Percentiles rank a stretch among this genome's conserved stretches.
These are phyloP conservation scores for Seira sanloemensis DNA, from an alignment of 2,888 invertebrate genomes.

Conservation along the genomic window DNA sequence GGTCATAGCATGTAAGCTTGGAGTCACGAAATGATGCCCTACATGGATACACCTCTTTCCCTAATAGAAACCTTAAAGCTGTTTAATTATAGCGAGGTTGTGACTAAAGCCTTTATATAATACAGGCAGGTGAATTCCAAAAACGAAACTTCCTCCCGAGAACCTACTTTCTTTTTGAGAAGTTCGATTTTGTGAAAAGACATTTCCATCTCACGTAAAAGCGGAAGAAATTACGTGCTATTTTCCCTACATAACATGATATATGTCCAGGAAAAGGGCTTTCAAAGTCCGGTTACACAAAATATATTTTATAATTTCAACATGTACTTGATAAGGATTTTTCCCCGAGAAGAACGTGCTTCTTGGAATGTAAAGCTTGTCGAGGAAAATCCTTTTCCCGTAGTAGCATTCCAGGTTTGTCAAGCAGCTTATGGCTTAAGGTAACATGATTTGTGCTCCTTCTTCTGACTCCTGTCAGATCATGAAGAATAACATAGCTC, in stretches of 20 bases:
- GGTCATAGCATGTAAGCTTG: no score
- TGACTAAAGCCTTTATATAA: neutral
- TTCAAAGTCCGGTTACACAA: neutral
- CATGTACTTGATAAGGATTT: conserved; percentile 3
- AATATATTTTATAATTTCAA: conserved; percentile 4
- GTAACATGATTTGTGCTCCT: conserved; percentile 65
- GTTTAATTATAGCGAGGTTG: neutral
- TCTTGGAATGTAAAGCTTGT: neutral
- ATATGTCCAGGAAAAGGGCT: conserved; percentile 37
- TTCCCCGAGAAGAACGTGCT: neutral
- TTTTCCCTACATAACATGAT: conserved; percentile 22
- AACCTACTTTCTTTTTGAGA: neutral
- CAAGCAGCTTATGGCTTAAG: conserved; percentile 60
- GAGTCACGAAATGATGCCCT: no score
- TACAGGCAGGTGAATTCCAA: neutral
- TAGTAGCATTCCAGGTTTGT: conserved; percentile 21
- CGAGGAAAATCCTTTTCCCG: neutral
- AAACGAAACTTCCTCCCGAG: neutral
- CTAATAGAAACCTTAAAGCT: neutral
- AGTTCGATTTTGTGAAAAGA: neutral
- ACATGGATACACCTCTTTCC: neutral
- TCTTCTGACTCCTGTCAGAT: conserved; percentile 54
- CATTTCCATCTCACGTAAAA: neutral
- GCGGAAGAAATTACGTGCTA: conserved; percentile 6
- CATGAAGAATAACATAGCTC: conserved; percentile 19